Percentiles rank a stretch among this genome's conserved stretches.
phyloP scores from a whole-genome alignment of 1,140 invertebrate species.

The Doryteuthis pealeii region DNA sequence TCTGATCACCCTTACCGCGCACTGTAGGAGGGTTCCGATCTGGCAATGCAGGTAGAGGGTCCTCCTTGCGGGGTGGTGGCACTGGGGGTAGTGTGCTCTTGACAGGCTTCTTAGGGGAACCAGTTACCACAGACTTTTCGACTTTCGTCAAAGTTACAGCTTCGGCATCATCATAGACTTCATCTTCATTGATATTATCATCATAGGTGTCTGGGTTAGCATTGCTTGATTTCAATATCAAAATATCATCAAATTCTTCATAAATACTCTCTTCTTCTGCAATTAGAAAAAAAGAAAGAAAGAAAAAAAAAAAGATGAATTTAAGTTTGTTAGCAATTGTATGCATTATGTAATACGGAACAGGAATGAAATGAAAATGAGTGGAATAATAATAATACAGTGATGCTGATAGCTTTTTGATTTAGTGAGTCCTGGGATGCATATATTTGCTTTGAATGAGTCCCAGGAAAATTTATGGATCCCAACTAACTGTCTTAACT shows the following conservation, averaged over 20 bases:
- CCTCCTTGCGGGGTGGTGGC: neutral
- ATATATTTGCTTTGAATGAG: too few relatives aligned
- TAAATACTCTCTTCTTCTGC: slow-evolving; percentile 1
- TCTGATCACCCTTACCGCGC: neutral
- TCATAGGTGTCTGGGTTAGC: neutral
- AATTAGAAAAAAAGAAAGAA: neutral
- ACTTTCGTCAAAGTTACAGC: neutral
- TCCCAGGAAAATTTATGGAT: too few relatives aligned
- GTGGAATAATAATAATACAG: too few relatives aligned
- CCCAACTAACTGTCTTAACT: too few relatives aligned
- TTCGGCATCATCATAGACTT: slow-evolving; percentile 5
- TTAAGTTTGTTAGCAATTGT: too few relatives aligned
- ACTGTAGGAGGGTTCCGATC: neutral
- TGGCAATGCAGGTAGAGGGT: neutral
- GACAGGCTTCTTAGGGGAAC: neutral
- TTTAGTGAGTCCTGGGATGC: too few relatives aligned
- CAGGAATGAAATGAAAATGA: too few relatives aligned
- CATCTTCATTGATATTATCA: neutral
- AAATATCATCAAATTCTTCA: neutral
- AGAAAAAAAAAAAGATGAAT: neutral
- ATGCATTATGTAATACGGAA: too few relatives aligned
- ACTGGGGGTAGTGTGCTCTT: neutral
- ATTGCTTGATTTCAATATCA: neutral
- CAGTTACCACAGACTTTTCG: neutral
- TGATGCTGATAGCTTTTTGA: too few relatives aligned